Conservation (phyloP, 2,888 invertebrate genomes). For the Apotomis betuletana region DNA sequence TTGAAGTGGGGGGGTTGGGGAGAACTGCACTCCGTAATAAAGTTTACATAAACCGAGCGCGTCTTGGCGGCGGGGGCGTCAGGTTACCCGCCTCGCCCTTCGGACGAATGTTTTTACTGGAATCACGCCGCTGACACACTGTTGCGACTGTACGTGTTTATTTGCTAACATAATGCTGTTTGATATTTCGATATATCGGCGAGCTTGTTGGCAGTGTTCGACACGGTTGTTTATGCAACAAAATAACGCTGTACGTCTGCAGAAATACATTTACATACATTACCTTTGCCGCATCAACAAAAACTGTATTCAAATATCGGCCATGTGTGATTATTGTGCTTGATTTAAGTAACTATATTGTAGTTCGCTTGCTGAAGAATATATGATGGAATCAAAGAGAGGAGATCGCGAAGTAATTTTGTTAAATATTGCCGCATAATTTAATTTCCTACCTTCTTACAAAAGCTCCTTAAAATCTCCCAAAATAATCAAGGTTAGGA, state of each 20-base stretch:
- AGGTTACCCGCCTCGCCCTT: constrained; percentile 64
- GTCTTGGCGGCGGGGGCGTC: constrained; percentile 70
- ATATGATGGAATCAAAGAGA: constrained; percentile 12
- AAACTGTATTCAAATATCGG: not conserved
- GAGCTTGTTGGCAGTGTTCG: constrained; percentile 45
- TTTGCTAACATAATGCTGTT: constrained; percentile 71
- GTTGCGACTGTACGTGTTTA: constrained; percentile 71
- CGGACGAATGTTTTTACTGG: constrained; percentile 74
- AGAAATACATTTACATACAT: not conserved
- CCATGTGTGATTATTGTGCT: no score
- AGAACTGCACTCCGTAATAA: constrained; percentile 75
- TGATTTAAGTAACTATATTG: not conserved
- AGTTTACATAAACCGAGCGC: constrained; percentile 77
- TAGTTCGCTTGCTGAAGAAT: constrained; percentile 3
- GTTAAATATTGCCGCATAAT: constrained; percentile 33
- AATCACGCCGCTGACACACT: constrained; percentile 75
- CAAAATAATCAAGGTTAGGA: constrained; percentile 71
- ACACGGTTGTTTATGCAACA: not conserved
- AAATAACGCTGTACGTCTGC: not conserved
- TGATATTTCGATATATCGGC: constrained; percentile 68
- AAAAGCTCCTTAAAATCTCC: constrained; percentile 64
- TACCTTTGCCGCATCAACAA: not conserved
- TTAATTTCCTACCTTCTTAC: constrained; percentile 44
- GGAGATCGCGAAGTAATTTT: constrained; percentile 21
- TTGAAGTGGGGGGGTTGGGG: constrained; percentile 58